These are phyloP conservation scores for Anguilla megastoma DNA, from an alignment of 2,797 vertebrate genomes.

Conservation along the genomic window DNA sequence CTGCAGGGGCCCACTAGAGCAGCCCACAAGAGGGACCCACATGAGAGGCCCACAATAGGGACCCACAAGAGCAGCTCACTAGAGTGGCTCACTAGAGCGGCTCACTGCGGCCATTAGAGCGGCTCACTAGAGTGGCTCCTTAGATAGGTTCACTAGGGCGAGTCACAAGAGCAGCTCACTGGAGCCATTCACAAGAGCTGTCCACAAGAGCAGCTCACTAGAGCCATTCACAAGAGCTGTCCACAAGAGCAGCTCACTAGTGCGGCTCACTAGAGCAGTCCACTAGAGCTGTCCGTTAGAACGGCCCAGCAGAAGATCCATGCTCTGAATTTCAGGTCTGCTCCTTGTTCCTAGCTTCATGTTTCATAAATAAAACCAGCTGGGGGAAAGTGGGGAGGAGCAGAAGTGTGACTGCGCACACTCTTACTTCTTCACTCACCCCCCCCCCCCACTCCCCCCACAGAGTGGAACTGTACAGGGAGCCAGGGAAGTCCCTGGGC, in stretches of 20 bases:
- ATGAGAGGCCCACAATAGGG: no score
- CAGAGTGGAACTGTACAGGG: constrained; percentile 92
- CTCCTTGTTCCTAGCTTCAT: background rate
- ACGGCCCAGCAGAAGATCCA: background rate
- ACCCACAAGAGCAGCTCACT: no score
- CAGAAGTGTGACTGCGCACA: background rate
- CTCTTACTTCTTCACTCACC: constrained; percentile 16
- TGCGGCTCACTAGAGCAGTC: no score
- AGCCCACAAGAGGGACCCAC: background rate
- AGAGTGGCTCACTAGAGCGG: no score
- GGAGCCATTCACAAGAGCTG: no score
- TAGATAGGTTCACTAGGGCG: no score
- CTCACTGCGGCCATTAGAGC: no score
- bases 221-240: no score
- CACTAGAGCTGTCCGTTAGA: background rate
- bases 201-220: no score
- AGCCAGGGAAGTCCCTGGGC: constrained; percentile 89
- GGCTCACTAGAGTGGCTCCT: no score
- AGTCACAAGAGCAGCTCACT: no score
- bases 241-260: no score
- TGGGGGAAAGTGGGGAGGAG: background rate
- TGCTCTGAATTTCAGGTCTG: background rate
- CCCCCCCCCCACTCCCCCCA: constrained; percentile 7
- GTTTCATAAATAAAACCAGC: background rate
- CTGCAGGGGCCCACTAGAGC: background rate